Percentiles rank a stretch among this genome's conserved stretches.
Evolutionary conservation across 2,113 vertebrate genomes (phyloP).

Genomic region (Smithornis capensis): DNA sequence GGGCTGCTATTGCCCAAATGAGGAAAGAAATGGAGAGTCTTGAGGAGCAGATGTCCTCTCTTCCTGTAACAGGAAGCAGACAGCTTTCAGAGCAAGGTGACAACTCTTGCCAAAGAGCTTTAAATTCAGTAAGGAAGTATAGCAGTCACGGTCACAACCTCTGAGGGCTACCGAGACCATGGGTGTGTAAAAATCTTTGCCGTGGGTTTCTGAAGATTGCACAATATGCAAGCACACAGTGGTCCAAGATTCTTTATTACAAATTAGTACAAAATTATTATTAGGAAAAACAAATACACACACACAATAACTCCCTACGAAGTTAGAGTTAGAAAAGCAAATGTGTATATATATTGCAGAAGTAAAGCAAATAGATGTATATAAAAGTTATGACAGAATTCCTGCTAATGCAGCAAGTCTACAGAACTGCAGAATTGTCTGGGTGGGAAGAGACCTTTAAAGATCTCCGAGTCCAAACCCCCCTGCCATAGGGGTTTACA

Average conservation of each 20-base stretch:
- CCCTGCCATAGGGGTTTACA: not conserved
- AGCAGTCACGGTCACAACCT: fast-evolving
- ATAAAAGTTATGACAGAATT: not conserved
- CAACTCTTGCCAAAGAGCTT: not conserved
- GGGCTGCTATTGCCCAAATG: conserved; percentile 82
- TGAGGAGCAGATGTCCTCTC: not conserved
- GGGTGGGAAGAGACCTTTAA: not conserved
- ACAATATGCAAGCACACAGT: not conserved
- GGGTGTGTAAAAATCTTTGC: not conserved
- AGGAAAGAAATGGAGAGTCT: conserved; percentile 88
- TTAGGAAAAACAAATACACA: not conserved
- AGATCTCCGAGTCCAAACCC: not conserved
- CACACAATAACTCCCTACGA: not conserved
- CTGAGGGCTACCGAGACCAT: not conserved
- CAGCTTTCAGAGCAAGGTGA: not conserved
- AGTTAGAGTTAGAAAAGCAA: not conserved
- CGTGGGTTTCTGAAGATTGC: not conserved
- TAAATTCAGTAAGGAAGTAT: not conserved
- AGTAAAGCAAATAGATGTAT: not conserved
- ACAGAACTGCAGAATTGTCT: not conserved
- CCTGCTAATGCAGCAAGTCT: not conserved
- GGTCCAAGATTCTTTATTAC: not conserved
- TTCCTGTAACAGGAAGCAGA: not conserved
- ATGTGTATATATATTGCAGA: not conserved
- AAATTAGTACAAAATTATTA: not conserved